Evolutionary conservation across 2,113 vertebrate genomes (phyloP), one percentile per base, ranked within the genome.

Genomic region (Girardinichthys multiradiatus): DNA sequence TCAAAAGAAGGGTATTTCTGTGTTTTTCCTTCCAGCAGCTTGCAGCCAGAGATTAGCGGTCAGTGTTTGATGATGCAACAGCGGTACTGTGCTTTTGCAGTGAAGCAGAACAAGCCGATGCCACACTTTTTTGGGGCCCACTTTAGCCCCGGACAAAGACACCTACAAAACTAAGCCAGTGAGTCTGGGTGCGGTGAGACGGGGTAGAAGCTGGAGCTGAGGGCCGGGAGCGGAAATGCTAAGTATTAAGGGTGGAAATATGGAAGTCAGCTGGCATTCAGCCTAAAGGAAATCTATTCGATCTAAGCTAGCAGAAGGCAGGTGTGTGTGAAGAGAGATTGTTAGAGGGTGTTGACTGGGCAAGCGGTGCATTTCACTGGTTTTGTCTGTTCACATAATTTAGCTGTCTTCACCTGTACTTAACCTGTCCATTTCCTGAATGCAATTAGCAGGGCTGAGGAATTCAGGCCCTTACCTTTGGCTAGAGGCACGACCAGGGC

Each of bases 391-490:
- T 80, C 72, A 77, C 73, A 81, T 71, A 78, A 74, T 82, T 64
- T 29, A 82, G 88, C 87, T 79, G 82, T 92, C 88, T 85, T 81
- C 77, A 74, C 82, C 64, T 80, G 1, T 0, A 83, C 82, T 59
- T 80, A 89, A 91, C 82, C 73, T 72, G 83, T 89, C 92, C 87
- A 76, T 90, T 93, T 93, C 91, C 93, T 89, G 82, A 90, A 84
- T 77, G 83, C 89, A 89, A 92, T 92, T 92, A 90, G 74, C 80
- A 71, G 74, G 11, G 68, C 86, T 70, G 77, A 75, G 90, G 91
- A 92, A 92, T 91, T 88, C 74, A 73, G 75, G 59, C 68, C 74
- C 73, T 71, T 74, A 72, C 72, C 84, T 62, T 83, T 30, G 70
- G 84, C 81, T 73, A 69, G 76, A 63, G 76, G 87, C 70, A 74